Conservation (phyloP, 2,888 invertebrate genomes). For the Plagodis pulveraria region DNA sequence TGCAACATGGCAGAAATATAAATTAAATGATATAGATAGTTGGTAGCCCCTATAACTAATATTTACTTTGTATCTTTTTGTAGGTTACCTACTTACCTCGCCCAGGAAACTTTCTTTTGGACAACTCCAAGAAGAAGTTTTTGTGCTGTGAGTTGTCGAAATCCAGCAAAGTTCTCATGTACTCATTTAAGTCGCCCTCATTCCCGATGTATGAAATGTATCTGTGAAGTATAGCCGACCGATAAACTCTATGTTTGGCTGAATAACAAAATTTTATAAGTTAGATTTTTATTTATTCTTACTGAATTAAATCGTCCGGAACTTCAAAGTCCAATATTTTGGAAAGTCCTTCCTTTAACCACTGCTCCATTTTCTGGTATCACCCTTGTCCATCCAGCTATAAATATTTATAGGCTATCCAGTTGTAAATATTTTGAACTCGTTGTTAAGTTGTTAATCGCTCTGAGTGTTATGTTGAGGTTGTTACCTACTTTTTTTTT, state of each 20-base stretch:
- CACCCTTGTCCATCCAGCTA: too few relatives aligned
- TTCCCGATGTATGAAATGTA: conserved; percentile 90
- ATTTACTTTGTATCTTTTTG: too few relatives aligned
- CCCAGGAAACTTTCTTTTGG: conserved; percentile 78
- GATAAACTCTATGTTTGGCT: too few relatives aligned
- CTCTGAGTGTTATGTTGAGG: too few relatives aligned
- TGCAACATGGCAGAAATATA: too few relatives aligned
- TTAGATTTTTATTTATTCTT: conserved; percentile 44
- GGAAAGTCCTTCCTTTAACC: conserved; percentile 87
- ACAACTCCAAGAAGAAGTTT: conserved; percentile 86
- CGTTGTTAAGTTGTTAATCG: too few relatives aligned
- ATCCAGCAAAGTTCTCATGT: conserved; percentile 90
- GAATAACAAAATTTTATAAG: not conserved
- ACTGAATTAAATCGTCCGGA: conserved; percentile 89
- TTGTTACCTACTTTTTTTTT: too few relatives aligned
- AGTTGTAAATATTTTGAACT: too few relatives aligned
- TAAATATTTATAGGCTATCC: too few relatives aligned
- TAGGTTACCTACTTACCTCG: conserved; percentile 47
- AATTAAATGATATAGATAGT: too few relatives aligned
- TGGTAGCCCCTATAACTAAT: too few relatives aligned
- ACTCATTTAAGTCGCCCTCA: conserved; percentile 90
- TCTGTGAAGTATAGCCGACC: conserved; percentile 71
- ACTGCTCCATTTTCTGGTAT: conserved; percentile 83
- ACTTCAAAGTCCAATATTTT: conserved; percentile 88
- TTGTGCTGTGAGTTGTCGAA: conserved; percentile 87